Conservation (phyloP, 1,140 invertebrate species). For the Hycleus cichorii region DNA sequence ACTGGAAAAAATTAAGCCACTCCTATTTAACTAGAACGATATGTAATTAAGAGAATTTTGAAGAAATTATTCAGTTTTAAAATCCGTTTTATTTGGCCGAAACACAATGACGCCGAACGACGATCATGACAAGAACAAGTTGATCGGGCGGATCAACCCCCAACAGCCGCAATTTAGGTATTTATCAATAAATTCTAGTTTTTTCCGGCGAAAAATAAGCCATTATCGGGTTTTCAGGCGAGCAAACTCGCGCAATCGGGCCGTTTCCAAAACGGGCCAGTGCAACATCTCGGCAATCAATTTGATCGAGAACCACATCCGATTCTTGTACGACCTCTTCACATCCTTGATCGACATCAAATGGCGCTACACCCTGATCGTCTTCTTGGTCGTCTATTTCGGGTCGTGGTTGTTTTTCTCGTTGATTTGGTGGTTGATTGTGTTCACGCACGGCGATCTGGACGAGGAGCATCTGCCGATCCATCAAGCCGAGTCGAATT, state of each 20-base stretch:
- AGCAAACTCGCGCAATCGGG: constrained; percentile 47
- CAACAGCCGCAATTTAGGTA: too few relatives aligned
- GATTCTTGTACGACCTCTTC: constrained; percentile 81
- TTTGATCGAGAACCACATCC: constrained; percentile 76
- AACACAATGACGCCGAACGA: too few relatives aligned
- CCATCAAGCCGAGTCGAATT: constrained; percentile 54
- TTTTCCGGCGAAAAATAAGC: too few relatives aligned
- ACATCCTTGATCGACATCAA: constrained; percentile 82
- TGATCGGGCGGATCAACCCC: too few relatives aligned
- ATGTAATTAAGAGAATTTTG: too few relatives aligned
- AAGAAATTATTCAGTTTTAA: too few relatives aligned
- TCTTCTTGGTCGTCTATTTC: constrained; percentile 87
- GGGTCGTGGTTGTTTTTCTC: constrained; percentile 36
- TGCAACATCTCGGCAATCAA: constrained; percentile 59
- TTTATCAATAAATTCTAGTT: too few relatives aligned
- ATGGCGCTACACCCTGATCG: constrained; percentile 92
- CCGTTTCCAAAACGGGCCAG: constrained; percentile 92
- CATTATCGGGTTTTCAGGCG: too few relatives aligned
- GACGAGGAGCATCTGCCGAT: constrained; percentile 61
- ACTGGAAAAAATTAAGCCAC: too few relatives aligned
- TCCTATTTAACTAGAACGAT: too few relatives aligned
- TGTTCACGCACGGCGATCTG: constrained; percentile 85
- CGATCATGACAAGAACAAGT: too few relatives aligned
- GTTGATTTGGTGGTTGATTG: constrained; percentile 63
- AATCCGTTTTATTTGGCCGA: too few relatives aligned